A percentile compares a stretch with the other conserved stretches of the same genome.
These are phyloP conservation scores for Pristionchus arcanus DNA, from an alignment of 2,888 invertebrate species.

Conservation along the genomic window DNA sequence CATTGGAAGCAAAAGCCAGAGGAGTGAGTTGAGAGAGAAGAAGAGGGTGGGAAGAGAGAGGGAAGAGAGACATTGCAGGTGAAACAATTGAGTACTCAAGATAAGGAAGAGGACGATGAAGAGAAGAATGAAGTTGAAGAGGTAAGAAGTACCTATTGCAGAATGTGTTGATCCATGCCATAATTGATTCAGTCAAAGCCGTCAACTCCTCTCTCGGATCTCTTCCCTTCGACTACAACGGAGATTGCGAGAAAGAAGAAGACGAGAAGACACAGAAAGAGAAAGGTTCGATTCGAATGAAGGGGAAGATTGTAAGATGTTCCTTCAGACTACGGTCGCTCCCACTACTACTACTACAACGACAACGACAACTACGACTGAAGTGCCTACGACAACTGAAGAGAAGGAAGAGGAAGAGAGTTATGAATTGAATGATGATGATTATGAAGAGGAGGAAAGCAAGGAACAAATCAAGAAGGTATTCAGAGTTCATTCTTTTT, in stretches of 20 bases:
- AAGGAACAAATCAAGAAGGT: neutral
- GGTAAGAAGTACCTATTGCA: neutral
- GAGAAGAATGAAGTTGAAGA: neutral
- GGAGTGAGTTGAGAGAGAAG: constrained; percentile 37
- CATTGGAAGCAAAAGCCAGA: constrained; percentile 47
- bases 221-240: constrained; percentile 18
- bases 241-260: neutral
- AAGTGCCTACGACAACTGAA: constrained; percentile 24
- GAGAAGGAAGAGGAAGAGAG: constrained; percentile 44
- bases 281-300: neutral
- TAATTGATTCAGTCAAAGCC: neutral
- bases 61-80: neutral
- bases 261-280: constrained; percentile 40
- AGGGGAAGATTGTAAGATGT: neutral
- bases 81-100: constrained; percentile 41
- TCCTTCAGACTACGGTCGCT: neutral
- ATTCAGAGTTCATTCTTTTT: too few relatives aligned
- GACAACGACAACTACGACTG: constrained; percentile 47
- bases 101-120: constrained; percentile 4
- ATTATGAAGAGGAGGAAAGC: constrained; percentile 2
- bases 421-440: constrained; percentile 47
- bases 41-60: neutral
- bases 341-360: constrained; percentile 28
- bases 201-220: constrained; percentile 9
- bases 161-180: neutral